Evolutionary conservation across 2,797 vertebrate genomes (phyloP).

Genomic region (Myripristis jacobus): DNA sequence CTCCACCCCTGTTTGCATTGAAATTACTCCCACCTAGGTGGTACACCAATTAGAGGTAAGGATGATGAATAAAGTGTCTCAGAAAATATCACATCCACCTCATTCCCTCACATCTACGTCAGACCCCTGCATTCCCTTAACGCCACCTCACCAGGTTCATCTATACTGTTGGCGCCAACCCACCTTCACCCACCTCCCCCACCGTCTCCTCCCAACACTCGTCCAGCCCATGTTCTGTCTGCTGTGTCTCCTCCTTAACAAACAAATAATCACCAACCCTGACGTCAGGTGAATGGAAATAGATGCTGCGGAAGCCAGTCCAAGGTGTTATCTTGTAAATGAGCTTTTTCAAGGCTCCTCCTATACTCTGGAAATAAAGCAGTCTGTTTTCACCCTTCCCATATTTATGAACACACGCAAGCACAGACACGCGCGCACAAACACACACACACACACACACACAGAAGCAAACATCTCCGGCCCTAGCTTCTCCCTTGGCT

Average conservation of each 20-base stretch:
- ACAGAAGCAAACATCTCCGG: slow-evolving; percentile 23
- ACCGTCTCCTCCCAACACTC: slow-evolving; percentile 29
- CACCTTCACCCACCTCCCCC: slow-evolving; percentile 31
- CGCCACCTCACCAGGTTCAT: slow-evolving; percentile 67
- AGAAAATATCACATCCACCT: slow-evolving; percentile 66
- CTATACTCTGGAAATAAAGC: slow-evolving; percentile 10
- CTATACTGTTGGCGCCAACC: slow-evolving; percentile 29
- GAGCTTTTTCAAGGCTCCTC: slow-evolving; percentile 29
- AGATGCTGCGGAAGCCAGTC: slow-evolving; percentile 25
- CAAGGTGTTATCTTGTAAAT: slow-evolving; percentile 53
- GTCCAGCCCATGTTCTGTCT: slow-evolving; percentile 62
- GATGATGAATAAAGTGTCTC: slow-evolving; percentile 70
- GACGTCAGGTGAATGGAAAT: slow-evolving; percentile 42
- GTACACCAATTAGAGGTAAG: slow-evolving; percentile 88
- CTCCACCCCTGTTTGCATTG: slow-evolving; percentile 81
- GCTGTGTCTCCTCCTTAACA: slow-evolving; percentile 61
- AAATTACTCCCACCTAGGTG: slow-evolving; percentile 84
- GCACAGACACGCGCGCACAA: too few relatives aligned
- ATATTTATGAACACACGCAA: background rate
- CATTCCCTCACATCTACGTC: slow-evolving; percentile 62
- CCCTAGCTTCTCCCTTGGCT: slow-evolving; percentile 18
- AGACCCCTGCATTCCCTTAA: slow-evolving; percentile 44
- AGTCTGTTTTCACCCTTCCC: background rate
- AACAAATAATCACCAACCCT: slow-evolving; percentile 77
- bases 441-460: slow-evolving; percentile 4